Evolutionary conservation across 2,888 invertebrate genomes (phyloP).

Genomic region (Oligia latruncula): DNA sequence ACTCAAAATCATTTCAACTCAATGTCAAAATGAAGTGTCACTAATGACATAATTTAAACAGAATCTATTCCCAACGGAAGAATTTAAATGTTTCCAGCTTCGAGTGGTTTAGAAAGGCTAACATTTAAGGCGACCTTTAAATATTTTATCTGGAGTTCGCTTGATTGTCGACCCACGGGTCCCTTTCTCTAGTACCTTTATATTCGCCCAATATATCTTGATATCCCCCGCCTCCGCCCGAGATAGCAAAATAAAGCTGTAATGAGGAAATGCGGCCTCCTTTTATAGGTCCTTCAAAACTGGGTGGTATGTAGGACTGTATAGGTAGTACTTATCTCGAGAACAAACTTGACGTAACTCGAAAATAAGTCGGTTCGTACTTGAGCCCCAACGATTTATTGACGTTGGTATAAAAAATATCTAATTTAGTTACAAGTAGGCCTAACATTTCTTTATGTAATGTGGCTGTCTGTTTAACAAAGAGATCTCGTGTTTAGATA

Average conservation of each 20-base stretch:
- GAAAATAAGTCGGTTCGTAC: constrained; percentile 79
- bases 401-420: constrained; percentile 68
- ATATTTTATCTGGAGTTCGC: constrained; percentile 88
- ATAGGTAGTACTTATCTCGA: constrained; percentile 84
- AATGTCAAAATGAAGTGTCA: constrained; percentile 54
- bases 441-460: constrained; percentile 60
- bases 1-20: constrained; percentile 20
- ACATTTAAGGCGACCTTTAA: constrained; percentile 85
- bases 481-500: constrained; percentile 63
- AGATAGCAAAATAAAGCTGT: constrained; percentile 73
- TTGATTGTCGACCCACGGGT: constrained; percentile 87
- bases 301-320: constrained; percentile 82
- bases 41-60: constrained; percentile 66
- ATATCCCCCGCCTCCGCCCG: constrained; percentile 73
- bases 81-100: constrained; percentile 82
- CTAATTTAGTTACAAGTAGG: constrained; percentile 67
- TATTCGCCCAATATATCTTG: constrained; percentile 79
- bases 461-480: constrained; percentile 62
- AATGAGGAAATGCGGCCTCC: constrained; percentile 76
- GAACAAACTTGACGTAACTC: constrained; percentile 81
- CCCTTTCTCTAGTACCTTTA: constrained; percentile 81
- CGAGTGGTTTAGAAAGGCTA: constrained; percentile 77
- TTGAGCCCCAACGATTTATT: constrained; percentile 78
- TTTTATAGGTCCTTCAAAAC: constrained; percentile 78
- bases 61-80: constrained; percentile 73